Base-by-base conservation (phyloP, 2,888 invertebrate species). In the Thelaira solivaga region DNA sequence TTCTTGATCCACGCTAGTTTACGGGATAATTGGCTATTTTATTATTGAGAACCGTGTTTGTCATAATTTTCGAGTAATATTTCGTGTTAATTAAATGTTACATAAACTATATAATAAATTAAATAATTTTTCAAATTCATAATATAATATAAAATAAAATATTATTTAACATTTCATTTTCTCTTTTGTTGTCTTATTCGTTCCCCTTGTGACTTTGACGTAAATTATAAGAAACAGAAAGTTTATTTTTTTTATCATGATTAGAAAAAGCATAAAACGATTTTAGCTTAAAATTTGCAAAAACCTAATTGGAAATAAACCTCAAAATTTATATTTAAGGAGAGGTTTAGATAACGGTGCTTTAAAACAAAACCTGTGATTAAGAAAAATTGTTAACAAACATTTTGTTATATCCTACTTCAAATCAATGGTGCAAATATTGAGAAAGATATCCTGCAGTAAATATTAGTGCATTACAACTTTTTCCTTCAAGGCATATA, bases 171-270 rank as follows among this genome's bases (percentile, higher is more conserved):
- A 24, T 45, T 55, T 67, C 29, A 59, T 34, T 10, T 61, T 77
- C 62, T 29, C 57, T 51, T 77, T 77, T 72, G n/a, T 68, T 11
- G 22, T 31, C 57, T 36, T 76, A 26, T 71, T 76, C 80, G 67
- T 72, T 61, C 31, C 49, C 62, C 79, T 80, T 81, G 82, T 82
- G 83, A 82, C 82, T 82, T 84, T 81, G 82, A 82, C 83, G 78
- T 80, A 83, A 80, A 80, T 80, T 61, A 81, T 59, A 59, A 55
- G 34, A 53, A 67, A 57, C 10, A 64, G 41, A 65, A 64, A 29
- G 55, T 41, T 49, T 34, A 72, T 43, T 29, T 61, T 61, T 61
- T 47, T 59, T 36, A 34, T 7, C 18, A 57, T 51, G 36, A 74
- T 43, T 36, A 61, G 29, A 24, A 61, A 45, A 53, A 51, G 51